Base-by-base conservation (phyloP, 2,888 invertebrate genomes). In the Leptopilina myrica region DNA sequence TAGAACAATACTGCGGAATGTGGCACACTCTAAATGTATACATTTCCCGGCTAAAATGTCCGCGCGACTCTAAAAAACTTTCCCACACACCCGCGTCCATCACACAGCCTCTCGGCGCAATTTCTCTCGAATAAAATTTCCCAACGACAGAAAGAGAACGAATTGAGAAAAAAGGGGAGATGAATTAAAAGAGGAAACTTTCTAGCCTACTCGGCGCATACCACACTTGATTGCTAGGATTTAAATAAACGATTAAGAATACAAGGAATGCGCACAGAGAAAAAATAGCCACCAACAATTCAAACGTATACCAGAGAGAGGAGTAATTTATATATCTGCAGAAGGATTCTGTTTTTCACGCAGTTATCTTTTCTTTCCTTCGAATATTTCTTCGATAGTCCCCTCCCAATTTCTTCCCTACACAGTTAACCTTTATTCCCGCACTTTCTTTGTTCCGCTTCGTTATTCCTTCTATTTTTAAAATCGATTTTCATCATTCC, bases 1-100 rank as follows among this genome's bases (percentile, higher is more conserved):
- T 69, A 20, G 69, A 69, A 69, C 69, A 69, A 69, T 69, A 49
- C 69, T 49, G n/a, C 53, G 69, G 69, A 49, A 56, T 69, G 69
- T 69, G 9, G 53, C 20, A 69, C 69, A 53, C 20, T 69, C 5
- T 46, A 33, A 33, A 46, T 46, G 11, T 46, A 46, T 46, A 26
- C 53, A 26, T 69, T 56, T 69, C 53, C 53, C 53, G 69, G 26
- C 53, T 69, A 33, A 33, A 53, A 69, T 53, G 33, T 69, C 69
- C 33, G 33, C 33, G 33, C 53, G 69, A 69, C 53, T 69, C 69
- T 53, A 20, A 8, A 2, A 33, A 67, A 53, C 69, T 53, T 69
- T 69, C 53, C 14, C 33, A 33, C 53, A 53, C 53, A 56, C 49
- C 49, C 20, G 12, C 46, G 11, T 11, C 46, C 7, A 20, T 1